These are phyloP conservation scores for Rapana venosa DNA, from an alignment of 2,888 invertebrate genomes.

Conservation along the genomic window DNA sequence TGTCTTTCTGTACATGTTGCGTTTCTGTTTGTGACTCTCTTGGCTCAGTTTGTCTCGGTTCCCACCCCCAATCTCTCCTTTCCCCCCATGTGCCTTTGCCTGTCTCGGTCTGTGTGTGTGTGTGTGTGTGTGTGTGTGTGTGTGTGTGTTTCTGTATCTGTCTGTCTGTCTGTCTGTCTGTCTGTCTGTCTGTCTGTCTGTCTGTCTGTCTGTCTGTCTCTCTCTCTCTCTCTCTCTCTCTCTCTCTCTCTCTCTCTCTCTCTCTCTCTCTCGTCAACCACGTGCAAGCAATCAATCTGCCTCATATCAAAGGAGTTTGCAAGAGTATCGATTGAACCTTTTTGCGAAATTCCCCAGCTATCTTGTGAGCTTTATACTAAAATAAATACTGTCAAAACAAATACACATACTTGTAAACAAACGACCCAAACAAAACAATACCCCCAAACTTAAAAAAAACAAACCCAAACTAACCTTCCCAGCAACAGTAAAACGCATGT, in stretches of 20 bases:
- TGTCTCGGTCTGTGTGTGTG: conserved; percentile 20
- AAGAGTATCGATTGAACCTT: no score
- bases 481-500: no score
- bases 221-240: conserved; percentile 23
- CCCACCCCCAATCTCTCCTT: not conserved
- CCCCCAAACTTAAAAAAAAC: not conserved
- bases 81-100: not conserved
- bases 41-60: no score
- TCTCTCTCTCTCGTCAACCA: conserved; percentile 1
- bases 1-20: no score
- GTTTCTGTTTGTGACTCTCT: no score
- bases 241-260: conserved; percentile 30
- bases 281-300: no score
- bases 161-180: conserved; percentile 38
- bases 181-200: conserved; percentile 40
- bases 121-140: conserved; percentile 7
- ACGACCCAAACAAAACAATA: no score
- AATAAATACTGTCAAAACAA: no score
- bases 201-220: conserved; percentile 3
- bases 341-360: no score
- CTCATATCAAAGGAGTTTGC: no score
- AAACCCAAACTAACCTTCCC: not conserved
- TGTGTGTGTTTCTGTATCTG: not conserved
- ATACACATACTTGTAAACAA: no score
- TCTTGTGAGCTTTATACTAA: no score